Conservation (phyloP, 2,888 invertebrate species). For the Drosophila maculinotata region DNA sequence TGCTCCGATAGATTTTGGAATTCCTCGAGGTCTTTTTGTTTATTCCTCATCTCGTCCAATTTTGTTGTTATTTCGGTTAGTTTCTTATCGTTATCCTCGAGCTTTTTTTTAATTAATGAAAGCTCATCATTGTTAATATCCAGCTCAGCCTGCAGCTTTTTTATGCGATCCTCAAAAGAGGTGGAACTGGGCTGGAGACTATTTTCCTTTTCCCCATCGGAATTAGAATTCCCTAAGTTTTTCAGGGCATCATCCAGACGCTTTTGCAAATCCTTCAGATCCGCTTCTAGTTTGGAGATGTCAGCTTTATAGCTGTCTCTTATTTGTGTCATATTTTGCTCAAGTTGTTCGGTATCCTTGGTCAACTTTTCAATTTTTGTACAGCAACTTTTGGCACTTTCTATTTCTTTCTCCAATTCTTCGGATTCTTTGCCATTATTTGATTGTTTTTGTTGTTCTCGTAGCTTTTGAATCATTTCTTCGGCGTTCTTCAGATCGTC, state of each 20-base stretch:
- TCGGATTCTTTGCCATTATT: not conserved
- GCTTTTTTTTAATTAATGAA: not conserved
- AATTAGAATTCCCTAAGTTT: not conserved
- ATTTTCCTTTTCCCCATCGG: no score
- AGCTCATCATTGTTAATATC: conserved; percentile 1
- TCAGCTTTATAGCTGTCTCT: conserved; percentile 11
- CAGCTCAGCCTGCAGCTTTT: conserved; percentile 4
- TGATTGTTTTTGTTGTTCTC: not conserved
- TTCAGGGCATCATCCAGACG: not conserved
- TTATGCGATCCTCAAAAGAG: not conserved
- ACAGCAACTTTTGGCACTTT: conserved; percentile 18
- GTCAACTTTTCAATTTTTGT: conserved; percentile 17
- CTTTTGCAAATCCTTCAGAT: not conserved
- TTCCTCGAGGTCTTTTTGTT: not conserved
- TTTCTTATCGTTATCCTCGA: conserved; percentile 2
- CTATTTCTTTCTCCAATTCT: conserved; percentile 3
- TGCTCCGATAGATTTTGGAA: not conserved
- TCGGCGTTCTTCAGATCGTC: not conserved
- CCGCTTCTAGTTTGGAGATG: not conserved
- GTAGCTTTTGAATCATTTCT: not conserved
- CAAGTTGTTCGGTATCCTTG: not conserved
- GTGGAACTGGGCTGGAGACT: no score
- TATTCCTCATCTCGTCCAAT: not conserved
- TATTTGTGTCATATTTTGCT: not conserved
- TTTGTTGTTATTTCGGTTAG: not conserved